phyloP scores from a whole-genome alignment of 2,113 vertebrate species.

The Tor tambroides region DNA sequence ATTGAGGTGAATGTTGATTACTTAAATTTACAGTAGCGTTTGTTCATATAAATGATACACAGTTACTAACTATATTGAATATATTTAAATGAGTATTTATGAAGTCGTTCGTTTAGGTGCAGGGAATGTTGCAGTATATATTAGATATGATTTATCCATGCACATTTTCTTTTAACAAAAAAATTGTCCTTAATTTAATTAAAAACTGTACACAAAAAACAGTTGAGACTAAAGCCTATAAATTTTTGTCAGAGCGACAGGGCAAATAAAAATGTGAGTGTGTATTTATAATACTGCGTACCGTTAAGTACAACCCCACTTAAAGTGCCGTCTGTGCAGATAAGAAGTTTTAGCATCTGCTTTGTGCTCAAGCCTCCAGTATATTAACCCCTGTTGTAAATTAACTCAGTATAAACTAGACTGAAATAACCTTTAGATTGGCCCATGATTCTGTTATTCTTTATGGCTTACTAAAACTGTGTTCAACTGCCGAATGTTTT shows the following conservation, averaged over 20 bases:
- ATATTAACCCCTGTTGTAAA: background rate
- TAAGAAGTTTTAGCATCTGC: conserved; percentile 6
- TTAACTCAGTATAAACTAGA: background rate
- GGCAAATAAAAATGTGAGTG: background rate
- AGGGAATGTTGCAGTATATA: too few species aligned
- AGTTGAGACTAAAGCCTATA: background rate
- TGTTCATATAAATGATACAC: too few species aligned
- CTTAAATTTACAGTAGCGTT: too few species aligned
- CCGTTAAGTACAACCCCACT: background rate
- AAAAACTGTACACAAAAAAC: background rate
- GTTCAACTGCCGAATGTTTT: background rate
- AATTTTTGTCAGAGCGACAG: background rate
- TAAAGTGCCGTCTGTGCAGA: background rate
- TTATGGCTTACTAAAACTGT: background rate
- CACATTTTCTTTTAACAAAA: too few species aligned
- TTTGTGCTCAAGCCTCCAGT: background rate
- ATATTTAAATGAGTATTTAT: too few species aligned
- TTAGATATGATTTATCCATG: too few species aligned
- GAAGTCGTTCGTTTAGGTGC: too few species aligned
- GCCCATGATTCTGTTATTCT: conserved; percentile 23
- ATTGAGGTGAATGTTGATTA: too few species aligned
- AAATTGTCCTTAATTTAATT: background rate
- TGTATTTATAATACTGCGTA: background rate
- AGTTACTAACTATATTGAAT: too few species aligned
- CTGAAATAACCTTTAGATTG: conserved; percentile 14